phyloP scores from a whole-genome alignment of 2,113 vertebrate species.

The Centropristis striata region DNA sequence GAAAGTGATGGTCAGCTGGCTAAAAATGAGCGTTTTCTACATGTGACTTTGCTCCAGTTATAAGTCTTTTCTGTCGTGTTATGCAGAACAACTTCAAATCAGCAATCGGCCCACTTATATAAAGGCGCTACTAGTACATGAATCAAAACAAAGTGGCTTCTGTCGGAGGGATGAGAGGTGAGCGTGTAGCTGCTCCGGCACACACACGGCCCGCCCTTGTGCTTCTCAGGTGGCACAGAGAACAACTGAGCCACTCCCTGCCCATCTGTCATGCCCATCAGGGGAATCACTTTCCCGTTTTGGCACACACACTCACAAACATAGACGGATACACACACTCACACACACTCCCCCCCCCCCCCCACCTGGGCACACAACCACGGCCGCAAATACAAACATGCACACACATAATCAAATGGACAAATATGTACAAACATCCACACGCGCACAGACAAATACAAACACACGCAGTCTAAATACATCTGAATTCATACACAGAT shows the following conservation, averaged over 20 bases:
- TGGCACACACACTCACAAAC: constrained; percentile 19
- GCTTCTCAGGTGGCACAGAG: constrained; percentile 39
- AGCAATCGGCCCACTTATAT: background rate
- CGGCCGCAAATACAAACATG: background rate
- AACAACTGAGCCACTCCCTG: constrained; percentile 29
- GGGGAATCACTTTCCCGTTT: constrained; percentile 48
- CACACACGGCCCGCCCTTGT: constrained; percentile 16
- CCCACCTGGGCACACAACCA: constrained; percentile 24
- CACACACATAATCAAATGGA: constrained; percentile 29
- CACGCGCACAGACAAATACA: constrained; percentile 4
- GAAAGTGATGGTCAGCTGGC: no score
- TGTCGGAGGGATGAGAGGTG: constrained; percentile 15
- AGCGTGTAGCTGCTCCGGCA: background rate
- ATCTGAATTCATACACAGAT: constrained; percentile 28
- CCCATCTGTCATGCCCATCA: constrained; percentile 65
- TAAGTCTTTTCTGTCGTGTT: no score
- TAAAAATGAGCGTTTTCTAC: no score
- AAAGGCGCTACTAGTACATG: background rate
- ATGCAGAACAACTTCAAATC: background rate
- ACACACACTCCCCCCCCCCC: background rate
- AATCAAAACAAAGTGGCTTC: constrained; percentile 15
- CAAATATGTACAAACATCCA: constrained; percentile 46
- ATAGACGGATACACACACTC: background rate
- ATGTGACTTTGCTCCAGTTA: no score
- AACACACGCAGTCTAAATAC: constrained; percentile 11